Base-by-base conservation (phyloP, 2,797 vertebrate genomes). In the Denticeps clupeoides region DNA sequence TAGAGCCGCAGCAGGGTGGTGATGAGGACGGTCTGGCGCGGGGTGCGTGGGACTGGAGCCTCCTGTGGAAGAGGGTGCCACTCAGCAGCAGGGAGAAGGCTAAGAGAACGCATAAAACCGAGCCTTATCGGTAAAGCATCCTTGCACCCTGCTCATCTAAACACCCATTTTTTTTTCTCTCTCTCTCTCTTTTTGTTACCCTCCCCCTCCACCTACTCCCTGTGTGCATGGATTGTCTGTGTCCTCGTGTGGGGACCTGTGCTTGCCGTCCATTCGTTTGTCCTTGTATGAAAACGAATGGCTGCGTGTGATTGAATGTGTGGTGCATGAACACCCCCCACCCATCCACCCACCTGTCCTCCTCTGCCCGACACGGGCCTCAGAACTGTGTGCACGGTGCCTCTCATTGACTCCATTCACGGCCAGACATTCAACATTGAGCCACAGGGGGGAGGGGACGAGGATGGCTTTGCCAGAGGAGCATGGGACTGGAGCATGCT, bases 401-500 rank as follows among this genome's bases (percentile, higher is more conserved):
- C 95, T 55, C 82, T 99, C 68, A 92, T 99, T 79, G 95, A 99
- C 86, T 87, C 91, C 83, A 87, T 99, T 86, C 82, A 85, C 7
- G 94, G 93, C 77, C 82, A 95, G 84, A 83, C 54, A 61, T 98
- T 74, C 81, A 64, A 50, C 71, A 79, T 99, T 68, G 61, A 90
- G n/a, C 61, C 88, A 7, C 95, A 99, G 84, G 93, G 87, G 69
- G 94, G 93, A 79, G 94, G 95, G 75, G 91, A 98, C 65, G 60
- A 87, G 81, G 82, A 93, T 75, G 91, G 89, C 82, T 93, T 85
- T 76, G 95, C 93, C 83, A 87, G 93, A 85, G 95, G 95, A 81
- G 95, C 92, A 42, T 99, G 95, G 95, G 91, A 99, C 73, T 99
- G 95, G 95, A 98, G 91, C 84, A 93, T 99, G 91, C 87, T 98